phyloP scores from a whole-genome alignment of 2,888 invertebrate genomes.

The Pseudococcus longispinus region DNA sequence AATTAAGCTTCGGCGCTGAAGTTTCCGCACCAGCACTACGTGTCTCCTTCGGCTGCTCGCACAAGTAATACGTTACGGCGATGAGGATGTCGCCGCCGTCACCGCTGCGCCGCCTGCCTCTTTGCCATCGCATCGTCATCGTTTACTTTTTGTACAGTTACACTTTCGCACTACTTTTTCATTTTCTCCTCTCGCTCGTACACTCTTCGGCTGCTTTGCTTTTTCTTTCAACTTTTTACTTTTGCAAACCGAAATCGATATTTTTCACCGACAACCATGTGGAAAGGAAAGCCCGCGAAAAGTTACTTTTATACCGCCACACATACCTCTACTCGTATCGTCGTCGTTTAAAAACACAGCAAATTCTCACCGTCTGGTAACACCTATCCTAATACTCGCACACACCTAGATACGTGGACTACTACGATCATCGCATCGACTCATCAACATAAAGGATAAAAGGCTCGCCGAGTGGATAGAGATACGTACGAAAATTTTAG shows the following conservation, averaged over 20 bases:
- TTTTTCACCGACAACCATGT: conserved; percentile 9
- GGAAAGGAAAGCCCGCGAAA: background rate
- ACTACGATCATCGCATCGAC: too few relatives aligned
- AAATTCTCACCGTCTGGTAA: too few relatives aligned
- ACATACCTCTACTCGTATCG: background rate
- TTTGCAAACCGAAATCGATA: conserved; percentile 12
- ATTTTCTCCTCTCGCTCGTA: background rate
- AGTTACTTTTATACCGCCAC: background rate
- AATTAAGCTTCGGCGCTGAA: conserved; percentile 23
- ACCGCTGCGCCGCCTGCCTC: background rate
- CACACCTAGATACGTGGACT: too few relatives aligned
- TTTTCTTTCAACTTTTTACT: conserved; percentile 3
- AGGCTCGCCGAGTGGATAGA: too few relatives aligned
- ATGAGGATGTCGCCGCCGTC: background rate
- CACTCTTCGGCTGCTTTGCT: background rate
- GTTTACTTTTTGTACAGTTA: background rate
- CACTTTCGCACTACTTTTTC: background rate
- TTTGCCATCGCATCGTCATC: background rate
- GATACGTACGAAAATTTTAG: too few relatives aligned
- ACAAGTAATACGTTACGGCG: background rate
- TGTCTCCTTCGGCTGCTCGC: background rate
- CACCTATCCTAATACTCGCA: too few relatives aligned
- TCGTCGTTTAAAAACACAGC: too few relatives aligned
- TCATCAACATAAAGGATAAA: too few relatives aligned
- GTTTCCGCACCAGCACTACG: background rate